Evolutionary conservation across 2,888 invertebrate genomes (phyloP).

Genomic region (Ichneumon xanthorius): DNA sequence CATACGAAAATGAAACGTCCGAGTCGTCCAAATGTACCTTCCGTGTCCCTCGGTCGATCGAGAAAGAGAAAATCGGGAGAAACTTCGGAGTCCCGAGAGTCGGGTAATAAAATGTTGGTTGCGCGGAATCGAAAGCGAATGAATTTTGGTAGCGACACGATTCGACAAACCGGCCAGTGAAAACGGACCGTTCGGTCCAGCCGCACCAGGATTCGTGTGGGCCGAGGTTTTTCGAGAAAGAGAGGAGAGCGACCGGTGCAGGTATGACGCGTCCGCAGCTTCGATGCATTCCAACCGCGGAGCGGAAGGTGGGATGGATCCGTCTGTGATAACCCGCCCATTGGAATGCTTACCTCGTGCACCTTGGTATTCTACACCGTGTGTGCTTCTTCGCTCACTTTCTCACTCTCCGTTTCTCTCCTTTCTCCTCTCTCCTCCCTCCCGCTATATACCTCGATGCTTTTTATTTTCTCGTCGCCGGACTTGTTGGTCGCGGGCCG

Average conservation of each 20-base stretch:
- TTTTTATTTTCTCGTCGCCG: slow-evolving; percentile 25
- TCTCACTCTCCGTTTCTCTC: slow-evolving; percentile 49
- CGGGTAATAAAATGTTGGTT: neutral
- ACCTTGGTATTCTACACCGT: slow-evolving; percentile 69
- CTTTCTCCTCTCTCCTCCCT: slow-evolving; percentile 38
- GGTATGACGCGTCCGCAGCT: slow-evolving; percentile 56
- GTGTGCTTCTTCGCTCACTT: slow-evolving; percentile 64
- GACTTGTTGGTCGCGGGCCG: slow-evolving; percentile 50
- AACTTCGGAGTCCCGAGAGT: no score
- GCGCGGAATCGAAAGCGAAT: slow-evolving; percentile 7
- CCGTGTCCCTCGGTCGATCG: no score
- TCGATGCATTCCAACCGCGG: slow-evolving; percentile 70
- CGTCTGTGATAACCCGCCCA: slow-evolving; percentile 83
- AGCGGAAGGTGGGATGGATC: slow-evolving; percentile 83
- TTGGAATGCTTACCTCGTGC: slow-evolving; percentile 82
- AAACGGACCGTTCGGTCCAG: slow-evolving; percentile 7
- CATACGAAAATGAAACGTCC: no score
- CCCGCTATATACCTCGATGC: slow-evolving; percentile 27
- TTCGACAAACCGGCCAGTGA: neutral
- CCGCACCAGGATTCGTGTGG: slow-evolving; percentile 30
- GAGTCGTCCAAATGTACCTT: no score
- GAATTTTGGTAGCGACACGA: slow-evolving; percentile 36
- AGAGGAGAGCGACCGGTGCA: slow-evolving; percentile 10
- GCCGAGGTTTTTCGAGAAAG: slow-evolving; percentile 18
- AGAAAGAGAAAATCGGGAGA: no score